Base-by-base conservation (phyloP, 1,140 invertebrate species). In the Rhyzopertha dominica region DNA sequence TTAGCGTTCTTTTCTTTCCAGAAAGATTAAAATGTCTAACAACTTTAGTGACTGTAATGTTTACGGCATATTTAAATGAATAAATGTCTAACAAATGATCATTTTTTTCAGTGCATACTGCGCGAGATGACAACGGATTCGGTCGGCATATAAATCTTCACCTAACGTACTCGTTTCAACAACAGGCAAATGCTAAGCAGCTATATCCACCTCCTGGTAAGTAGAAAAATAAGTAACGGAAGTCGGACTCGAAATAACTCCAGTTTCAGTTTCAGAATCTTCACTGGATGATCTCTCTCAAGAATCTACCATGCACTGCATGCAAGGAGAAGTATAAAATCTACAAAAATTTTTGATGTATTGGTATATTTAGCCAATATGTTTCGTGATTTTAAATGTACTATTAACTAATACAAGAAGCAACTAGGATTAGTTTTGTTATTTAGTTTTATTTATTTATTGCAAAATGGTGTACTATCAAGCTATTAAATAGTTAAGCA, bases 151-250 rank as follows among this genome's bases (percentile, higher is more conserved):
- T 88, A 69, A 87, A 88, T 68, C 73, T 88, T 36, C 85, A 87
- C 67, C 75, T 88, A 53, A 87, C 84, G 3, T 87, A 88, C 62
- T 87, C 85, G 31, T 86, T 87, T 69, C 84, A 87, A 70, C 83
- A 86, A 71, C 85, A 86, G 62, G 63, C 61, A 48, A 69, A 50
- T 40, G 53, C 51, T 28, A 66, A 68, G 47, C 62, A 71, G 40
- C 75, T 75, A 51, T 81, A 76, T 71, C 74, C 76, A 43, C 79
- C 76, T 67, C 77, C 67, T 68, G 77, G 72, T 81, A 71, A 74
- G 65, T 58, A 61, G 19, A 37, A 40, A 26, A 12, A 47, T 20
- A 39, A 35, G n/a, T n/a, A n/a, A n/a, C n/a, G n/a, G n/a, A n/a
- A n/a, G n/a, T n/a, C n/a, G n/a, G n/a, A n/a, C n/a, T n/a, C n/a